Conservation (phyloP, 53 echinoderm and acorn worm genomes). For the Actinopyga echinites region DNA sequence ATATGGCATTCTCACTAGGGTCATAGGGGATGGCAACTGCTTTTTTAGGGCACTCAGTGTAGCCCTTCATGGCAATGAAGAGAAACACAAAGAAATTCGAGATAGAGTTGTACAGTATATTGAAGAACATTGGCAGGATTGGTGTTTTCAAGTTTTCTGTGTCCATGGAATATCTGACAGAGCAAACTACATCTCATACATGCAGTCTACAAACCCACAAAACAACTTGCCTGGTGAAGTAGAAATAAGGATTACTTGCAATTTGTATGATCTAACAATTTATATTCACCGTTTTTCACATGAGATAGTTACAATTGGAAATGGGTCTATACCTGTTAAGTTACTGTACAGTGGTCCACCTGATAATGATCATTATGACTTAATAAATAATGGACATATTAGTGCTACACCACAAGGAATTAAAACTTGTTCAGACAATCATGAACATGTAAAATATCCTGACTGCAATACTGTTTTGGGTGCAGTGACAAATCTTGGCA, state of each 20-base stretch:
- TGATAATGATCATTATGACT: slow-evolving; percentile 37
- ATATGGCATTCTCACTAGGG: background rate
- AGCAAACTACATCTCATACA: too few relatives aligned
- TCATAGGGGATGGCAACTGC: slow-evolving; percentile 62
- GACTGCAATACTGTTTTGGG: too few relatives aligned
- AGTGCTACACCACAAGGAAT: background rate
- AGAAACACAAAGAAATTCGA: slow-evolving; percentile 22
- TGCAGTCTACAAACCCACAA: background rate
- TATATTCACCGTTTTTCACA: background rate
- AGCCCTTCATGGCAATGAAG: slow-evolving; percentile 41
- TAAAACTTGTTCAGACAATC: background rate
- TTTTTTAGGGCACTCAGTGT: slow-evolving; percentile 56
- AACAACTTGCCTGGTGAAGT: background rate
- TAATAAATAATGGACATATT: background rate
- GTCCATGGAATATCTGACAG: background rate
- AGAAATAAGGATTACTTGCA: background rate
- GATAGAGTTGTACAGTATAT: slow-evolving; percentile 22
- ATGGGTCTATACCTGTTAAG: background rate
- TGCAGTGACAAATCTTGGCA: too few relatives aligned
- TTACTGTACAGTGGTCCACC: slow-evolving; percentile 5
- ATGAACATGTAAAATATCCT: too few relatives aligned
- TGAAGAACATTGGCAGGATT: background rate
- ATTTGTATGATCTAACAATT: background rate
- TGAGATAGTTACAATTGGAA: background rate
- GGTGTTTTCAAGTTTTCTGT: background rate